phyloP scores from a whole-genome alignment of 2,797 vertebrate species.

The Choloepus didactylus region DNA sequence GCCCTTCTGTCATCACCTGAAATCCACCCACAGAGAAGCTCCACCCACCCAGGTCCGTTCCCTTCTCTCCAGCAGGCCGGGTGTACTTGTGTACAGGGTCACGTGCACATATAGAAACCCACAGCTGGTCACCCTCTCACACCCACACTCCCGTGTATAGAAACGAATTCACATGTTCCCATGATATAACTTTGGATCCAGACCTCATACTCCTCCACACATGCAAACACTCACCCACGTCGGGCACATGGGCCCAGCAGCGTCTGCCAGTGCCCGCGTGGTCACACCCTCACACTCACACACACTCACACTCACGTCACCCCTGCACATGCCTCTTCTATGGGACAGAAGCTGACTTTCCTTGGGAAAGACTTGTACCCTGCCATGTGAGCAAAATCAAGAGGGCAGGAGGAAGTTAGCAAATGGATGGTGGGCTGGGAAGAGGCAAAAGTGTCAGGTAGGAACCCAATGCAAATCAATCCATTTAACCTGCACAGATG shows the following conservation, averaged over 20 bases:
- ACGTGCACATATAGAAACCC: fast-evolving
- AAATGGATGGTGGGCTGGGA: neutral
- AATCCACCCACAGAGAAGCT: neutral
- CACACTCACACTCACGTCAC: neutral
- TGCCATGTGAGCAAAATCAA: neutral
- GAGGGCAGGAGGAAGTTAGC: neutral
- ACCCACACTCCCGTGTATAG: neutral
- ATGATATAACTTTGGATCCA: neutral
- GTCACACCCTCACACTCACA: no score
- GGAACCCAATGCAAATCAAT: neutral
- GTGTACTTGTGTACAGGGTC: fast-evolving
- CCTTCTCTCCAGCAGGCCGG: neutral
- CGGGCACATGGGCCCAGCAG: fast-evolving
- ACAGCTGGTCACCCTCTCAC: neutral
- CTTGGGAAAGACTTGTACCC: neutral
- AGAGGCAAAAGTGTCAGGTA: fast-evolving
- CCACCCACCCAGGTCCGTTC: neutral
- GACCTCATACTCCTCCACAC: neutral
- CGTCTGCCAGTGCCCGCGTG: fast-evolving
- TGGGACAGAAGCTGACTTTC: neutral
- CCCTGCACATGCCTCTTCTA: neutral
- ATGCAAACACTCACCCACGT: no score
- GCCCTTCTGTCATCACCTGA: neutral
- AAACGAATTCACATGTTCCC: neutral
- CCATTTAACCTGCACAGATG: neutral